Conservation (phyloP, 1,140 invertebrate species). For the Drosophila takahashii region DNA sequence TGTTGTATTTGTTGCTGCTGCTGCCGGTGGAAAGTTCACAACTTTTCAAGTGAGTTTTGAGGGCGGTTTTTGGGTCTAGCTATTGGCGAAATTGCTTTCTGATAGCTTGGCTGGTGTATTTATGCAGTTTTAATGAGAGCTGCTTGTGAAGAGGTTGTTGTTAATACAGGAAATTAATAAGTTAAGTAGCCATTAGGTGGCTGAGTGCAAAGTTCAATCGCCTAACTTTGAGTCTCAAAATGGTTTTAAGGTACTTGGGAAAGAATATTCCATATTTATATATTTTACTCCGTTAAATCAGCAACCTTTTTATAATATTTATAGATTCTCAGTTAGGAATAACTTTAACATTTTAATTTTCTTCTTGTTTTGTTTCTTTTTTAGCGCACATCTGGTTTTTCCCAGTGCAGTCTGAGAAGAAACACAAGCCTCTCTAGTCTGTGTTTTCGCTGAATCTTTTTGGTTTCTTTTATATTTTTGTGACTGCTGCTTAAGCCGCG, state of each 20-base stretch:
- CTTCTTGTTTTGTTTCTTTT: no score
- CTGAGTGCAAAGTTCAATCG: constrained; percentile 56
- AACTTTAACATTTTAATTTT: no score
- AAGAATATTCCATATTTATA: no score
- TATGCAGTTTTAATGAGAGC: constrained; percentile 70
- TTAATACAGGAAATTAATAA: constrained; percentile 78
- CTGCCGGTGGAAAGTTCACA: constrained; percentile 22
- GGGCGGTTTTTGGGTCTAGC: constrained; percentile 37
- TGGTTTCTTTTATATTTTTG: constrained; percentile 9
- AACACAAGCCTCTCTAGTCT: constrained; percentile 10
- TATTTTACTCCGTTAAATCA: no score
- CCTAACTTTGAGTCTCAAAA: background rate
- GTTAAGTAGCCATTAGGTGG: constrained; percentile 63
- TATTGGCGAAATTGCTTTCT: constrained; percentile 64
- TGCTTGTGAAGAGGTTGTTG: constrained; percentile 54
- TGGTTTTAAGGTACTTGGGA: background rate
- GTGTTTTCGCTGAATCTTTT: constrained; percentile 6
- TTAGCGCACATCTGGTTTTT: constrained; percentile 1
- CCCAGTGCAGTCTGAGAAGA: constrained; percentile 8
- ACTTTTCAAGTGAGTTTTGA: constrained; percentile 61
- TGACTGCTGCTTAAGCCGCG: constrained; percentile 44
- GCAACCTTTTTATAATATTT: no score
- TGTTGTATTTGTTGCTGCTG: constrained; percentile 12
- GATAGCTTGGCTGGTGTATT: constrained; percentile 41
- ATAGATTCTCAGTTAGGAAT: no score